Evolutionary conservation across 1,140 invertebrate genomes (phyloP).

Genomic region (Ceratina calcarata): DNA sequence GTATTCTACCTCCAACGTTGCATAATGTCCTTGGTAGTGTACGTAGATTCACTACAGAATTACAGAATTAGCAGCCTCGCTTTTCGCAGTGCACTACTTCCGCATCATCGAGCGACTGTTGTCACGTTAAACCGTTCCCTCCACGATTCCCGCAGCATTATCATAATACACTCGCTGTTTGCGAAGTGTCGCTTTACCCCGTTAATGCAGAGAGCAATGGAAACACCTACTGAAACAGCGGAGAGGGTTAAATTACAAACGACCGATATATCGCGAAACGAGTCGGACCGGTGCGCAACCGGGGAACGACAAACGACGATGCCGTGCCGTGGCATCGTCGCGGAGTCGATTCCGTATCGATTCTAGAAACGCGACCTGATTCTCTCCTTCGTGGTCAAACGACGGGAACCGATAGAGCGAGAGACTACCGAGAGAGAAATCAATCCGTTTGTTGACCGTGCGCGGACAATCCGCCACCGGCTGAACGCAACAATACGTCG

Average conservation of each 20-base stretch:
- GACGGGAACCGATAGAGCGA: background rate
- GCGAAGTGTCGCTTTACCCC: constrained; percentile 21
- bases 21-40: background rate
- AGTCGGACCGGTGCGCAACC: background rate
- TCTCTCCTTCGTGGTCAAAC: constrained; percentile 12
- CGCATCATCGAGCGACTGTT: background rate
- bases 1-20: background rate
- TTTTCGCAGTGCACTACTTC: background rate
- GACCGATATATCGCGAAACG: constrained; percentile 17
- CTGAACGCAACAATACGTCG: constrained; percentile 64
- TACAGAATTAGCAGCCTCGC: background rate
- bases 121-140: background rate
- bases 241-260: constrained; percentile 46
- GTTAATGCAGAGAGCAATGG: constrained; percentile 10
- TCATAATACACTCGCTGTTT: constrained; percentile 33
- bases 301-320: background rate
- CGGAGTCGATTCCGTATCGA: constrained; percentile 13
- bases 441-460: constrained; percentile 62
- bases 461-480: constrained; percentile 38
- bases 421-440: constrained; percentile 51
- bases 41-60: too few relatives aligned
- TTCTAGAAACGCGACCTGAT: constrained; percentile 4
- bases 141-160: constrained; percentile 21
- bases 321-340: background rate
- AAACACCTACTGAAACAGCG: constrained; percentile 18